phyloP scores from a whole-genome alignment of 2,888 invertebrate species.

The Lymantria dispar region DNA sequence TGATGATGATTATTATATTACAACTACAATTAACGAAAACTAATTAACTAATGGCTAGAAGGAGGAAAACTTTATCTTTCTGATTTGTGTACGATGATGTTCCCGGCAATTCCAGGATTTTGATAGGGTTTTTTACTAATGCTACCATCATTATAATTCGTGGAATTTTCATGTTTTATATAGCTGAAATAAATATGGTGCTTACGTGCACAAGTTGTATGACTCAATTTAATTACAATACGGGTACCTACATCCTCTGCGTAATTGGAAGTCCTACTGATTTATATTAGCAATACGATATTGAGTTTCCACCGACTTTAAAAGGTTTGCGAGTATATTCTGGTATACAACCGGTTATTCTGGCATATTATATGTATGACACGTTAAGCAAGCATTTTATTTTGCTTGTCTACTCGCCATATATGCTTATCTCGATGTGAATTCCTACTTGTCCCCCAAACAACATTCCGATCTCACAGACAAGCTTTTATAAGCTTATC shows the following conservation, averaged over 20 bases:
- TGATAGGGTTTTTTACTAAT: slow-evolving; percentile 17
- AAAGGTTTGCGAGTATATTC: not conserved
- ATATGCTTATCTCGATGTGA: not conserved
- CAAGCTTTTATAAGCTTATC: slow-evolving; percentile 19
- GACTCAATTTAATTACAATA: slow-evolving; percentile 8
- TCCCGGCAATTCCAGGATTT: slow-evolving; percentile 10
- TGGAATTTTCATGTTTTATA: slow-evolving; percentile 21
- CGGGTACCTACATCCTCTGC: slow-evolving; percentile 2
- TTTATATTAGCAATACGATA: not conserved
- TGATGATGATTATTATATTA: too few relatives aligned
- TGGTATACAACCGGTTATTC: not conserved
- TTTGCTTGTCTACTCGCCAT: not conserved
- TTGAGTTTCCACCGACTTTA: not conserved
- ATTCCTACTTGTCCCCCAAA: not conserved
- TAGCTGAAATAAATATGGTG: not conserved
- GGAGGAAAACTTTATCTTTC: slow-evolving; percentile 13
- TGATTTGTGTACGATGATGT: slow-evolving; percentile 1
- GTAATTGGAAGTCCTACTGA: slow-evolving; percentile 1
- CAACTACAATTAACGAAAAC: too few relatives aligned
- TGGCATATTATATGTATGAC: not conserved
- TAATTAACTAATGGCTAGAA: not conserved
- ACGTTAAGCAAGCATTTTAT: not conserved
- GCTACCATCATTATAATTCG: slow-evolving; percentile 6
- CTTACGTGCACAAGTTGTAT: slow-evolving; percentile 3
- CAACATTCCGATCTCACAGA: not conserved